Base-by-base conservation (phyloP, 2,113 vertebrate species). In the Entelurus aequoreus region DNA sequence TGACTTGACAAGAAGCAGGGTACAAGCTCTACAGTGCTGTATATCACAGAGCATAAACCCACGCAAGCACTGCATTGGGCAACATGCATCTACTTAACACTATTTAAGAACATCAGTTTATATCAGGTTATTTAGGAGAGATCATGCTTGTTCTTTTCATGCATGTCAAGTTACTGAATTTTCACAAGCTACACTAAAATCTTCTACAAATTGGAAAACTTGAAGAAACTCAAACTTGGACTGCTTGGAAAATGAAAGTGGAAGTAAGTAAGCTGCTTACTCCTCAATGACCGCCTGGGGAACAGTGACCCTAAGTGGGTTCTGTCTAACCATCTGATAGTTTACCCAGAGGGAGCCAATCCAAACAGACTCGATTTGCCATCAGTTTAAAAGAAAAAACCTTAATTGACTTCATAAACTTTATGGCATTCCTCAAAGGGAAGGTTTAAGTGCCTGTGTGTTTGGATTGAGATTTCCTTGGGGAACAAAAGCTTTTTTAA, bases 401-500 rank as follows among this genome's bases (percentile, higher is more conserved):
- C 73, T 80, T 84, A 86, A 89, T 87, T 85, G 80, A 84, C 83
- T 82, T 84, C 74, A 72, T 81, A 84, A 86, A 88, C 76, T 81
- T 86, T 74, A 76, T 68, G 56, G 72, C 77, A 77, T 80, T 71
- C 66, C 80, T 82, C 75, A 78, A 72, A 52, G 63, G 84, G 74
- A 78, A 63, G 74, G 60, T 78, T 80, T 82, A 86, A 86, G 78
- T 84, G 82, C 63, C 71, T 70, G 73, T 50, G 75, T 80, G 66
- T 81, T 85, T 75, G 71, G 64, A 66, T 62, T 14, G 28, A 75
- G 65, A 37, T 60, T 66, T 71, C 78, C 70, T 72, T 6, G 12
- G 75, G 69, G 82, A 79, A 71, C 66, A 61, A 75, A 76, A 3
- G 65, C 52, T 73, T 73, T 86, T 82, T 84, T 82, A 75, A 65